These are phyloP conservation scores for Thomomys bottae DNA, from an alignment of 2,113 vertebrate species.

Conservation along the genomic window DNA sequence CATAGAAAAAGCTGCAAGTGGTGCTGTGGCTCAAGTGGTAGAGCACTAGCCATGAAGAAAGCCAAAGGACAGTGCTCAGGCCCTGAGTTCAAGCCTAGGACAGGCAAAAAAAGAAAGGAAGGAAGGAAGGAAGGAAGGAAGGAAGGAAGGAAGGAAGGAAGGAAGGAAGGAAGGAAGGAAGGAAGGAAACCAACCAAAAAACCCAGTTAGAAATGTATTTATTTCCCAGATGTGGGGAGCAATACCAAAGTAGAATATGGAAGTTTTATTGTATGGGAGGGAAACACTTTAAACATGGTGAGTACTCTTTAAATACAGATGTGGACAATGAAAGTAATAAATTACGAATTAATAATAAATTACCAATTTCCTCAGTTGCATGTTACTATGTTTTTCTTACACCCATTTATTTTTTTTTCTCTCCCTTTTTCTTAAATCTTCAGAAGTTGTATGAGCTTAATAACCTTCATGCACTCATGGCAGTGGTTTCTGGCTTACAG, in stretches of 20 bases:
- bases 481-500: slow-evolving; percentile 96
- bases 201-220: background rate
- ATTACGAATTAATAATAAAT: background rate
- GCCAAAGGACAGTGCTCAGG: no score
- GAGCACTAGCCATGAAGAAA: no score
- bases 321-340: background rate
- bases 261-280: background rate
- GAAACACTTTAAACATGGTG: background rate
- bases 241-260: background rate
- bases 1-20: no score
- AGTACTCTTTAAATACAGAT: background rate
- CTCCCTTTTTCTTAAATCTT: slow-evolving; percentile 57
- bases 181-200: no score
- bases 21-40: no score
- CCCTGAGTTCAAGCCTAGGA: no score
- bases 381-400: background rate
- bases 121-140: no score
- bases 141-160: no score
- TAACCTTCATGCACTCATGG: slow-evolving; percentile 98
- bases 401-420: slow-evolving; percentile 9
- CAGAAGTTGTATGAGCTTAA: slow-evolving; percentile 99
- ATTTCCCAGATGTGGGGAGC: background rate
- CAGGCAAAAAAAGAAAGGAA: no score
- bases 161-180: no score
- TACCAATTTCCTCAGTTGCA: background rate